Evolutionary conservation across 2,888 invertebrate genomes (phyloP).

Genomic region (Leptinotarsa juncta): DNA sequence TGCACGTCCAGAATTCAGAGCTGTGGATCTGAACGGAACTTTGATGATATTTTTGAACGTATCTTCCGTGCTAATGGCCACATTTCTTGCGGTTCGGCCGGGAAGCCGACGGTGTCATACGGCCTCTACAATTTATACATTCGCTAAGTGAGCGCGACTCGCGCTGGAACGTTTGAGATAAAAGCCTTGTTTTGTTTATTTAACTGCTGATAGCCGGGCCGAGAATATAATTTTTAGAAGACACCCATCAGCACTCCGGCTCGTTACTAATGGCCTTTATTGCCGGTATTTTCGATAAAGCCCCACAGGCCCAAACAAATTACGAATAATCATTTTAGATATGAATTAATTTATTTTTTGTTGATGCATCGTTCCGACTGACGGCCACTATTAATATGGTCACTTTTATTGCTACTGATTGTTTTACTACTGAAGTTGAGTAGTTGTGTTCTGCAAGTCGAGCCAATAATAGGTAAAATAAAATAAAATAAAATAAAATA

Average conservation of each 20-base stretch:
- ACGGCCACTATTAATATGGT: slow-evolving; percentile 28
- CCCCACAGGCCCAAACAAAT: slow-evolving; percentile 46
- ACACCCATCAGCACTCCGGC: slow-evolving; percentile 49
- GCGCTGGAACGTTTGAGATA: slow-evolving; percentile 62
- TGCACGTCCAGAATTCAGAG: too few relatives aligned
- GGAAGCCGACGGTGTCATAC: slow-evolving; percentile 41
- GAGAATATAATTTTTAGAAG: slow-evolving; percentile 56
- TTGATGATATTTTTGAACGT: slow-evolving; percentile 2
- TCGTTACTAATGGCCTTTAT: slow-evolving; percentile 53
- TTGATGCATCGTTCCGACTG: slow-evolving; percentile 26
- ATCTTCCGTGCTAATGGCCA: slow-evolving; percentile 36
- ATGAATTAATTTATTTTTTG: slow-evolving; percentile 47
- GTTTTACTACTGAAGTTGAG: neutral
- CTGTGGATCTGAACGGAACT: neutral
- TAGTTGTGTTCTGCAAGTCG: neutral
- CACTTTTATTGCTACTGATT: slow-evolving; percentile 23
- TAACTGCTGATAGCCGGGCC: slow-evolving; percentile 55
- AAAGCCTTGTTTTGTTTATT: slow-evolving; percentile 61
- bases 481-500: too few relatives aligned
- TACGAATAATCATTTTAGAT: slow-evolving; percentile 47
- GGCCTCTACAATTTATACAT: slow-evolving; percentile 58
- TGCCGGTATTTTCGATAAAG: slow-evolving; percentile 46
- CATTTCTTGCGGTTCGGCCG: slow-evolving; percentile 35
- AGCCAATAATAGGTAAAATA: too few relatives aligned
- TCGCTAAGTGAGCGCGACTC: slow-evolving; percentile 62